Conservation (phyloP, 1,140 invertebrate species). For the Papilio polytes region DNA sequence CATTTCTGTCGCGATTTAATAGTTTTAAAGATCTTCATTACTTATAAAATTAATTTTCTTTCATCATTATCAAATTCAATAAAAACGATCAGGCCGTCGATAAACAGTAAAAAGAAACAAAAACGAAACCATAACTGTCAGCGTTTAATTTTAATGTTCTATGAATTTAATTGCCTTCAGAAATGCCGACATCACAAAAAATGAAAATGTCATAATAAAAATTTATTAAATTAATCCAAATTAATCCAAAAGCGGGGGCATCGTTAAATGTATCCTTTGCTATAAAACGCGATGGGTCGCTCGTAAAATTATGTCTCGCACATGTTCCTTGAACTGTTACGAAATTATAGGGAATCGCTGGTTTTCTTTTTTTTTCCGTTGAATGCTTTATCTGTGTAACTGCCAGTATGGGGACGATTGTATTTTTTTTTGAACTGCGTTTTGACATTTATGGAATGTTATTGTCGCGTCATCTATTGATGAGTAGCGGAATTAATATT, state of each 20-base stretch:
- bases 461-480: too few species aligned
- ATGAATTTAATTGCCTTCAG: slow-evolving; percentile 9
- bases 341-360: slow-evolving; percentile 15
- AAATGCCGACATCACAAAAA: slow-evolving; percentile 25
- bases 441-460: not conserved
- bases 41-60: not conserved
- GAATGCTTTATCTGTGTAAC: not conserved
- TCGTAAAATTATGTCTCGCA: slow-evolving; percentile 55
- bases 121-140: not conserved
- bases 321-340: slow-evolving; percentile 36
- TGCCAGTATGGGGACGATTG: not conserved
- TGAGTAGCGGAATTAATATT: too few species aligned
- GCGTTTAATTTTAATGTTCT: slow-evolving; percentile 28
- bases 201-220: slow-evolving; percentile 39
- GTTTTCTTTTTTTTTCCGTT: not conserved
- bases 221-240: slow-evolving; percentile 66
- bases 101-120: not conserved
- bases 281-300: slow-evolving; percentile 54
- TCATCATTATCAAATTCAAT: not conserved
- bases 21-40: not conserved
- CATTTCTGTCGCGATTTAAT: too few species aligned
- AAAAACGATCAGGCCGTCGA: not conserved
- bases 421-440: not conserved
- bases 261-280: slow-evolving; percentile 52
- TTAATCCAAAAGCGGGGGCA: slow-evolving; percentile 48